A percentile compares a stretch with the other conserved stretches of the same genome.
These are phyloP conservation scores for Pitangus sulphuratus DNA, from an alignment of 2,797 vertebrate genomes.

Conservation along the genomic window DNA sequence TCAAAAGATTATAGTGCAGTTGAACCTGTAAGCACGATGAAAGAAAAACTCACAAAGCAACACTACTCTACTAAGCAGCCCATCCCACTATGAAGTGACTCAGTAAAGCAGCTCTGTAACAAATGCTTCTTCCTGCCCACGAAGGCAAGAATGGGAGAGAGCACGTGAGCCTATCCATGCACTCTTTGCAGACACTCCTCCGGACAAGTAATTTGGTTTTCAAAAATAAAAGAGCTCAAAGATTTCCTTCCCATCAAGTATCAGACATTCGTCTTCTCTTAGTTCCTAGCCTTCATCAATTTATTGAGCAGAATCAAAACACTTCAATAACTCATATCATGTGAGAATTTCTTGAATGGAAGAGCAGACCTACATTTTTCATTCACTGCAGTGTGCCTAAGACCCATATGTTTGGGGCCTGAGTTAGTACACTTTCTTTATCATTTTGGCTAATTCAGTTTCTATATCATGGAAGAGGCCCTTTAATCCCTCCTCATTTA, in stretches of 20 bases:
- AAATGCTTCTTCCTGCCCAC: constrained; percentile 28
- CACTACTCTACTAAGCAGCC: not conserved
- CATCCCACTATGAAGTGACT: constrained; percentile 9
- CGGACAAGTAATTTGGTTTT: not conserved
- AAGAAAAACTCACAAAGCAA: not conserved
- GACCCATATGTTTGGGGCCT: not conserved
- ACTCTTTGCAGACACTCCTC: not conserved
- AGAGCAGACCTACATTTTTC: not conserved
- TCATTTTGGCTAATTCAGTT: not conserved
- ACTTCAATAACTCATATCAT: not conserved
- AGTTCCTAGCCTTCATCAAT: not conserved
- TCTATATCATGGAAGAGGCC: not conserved
- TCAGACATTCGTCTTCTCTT: not conserved
- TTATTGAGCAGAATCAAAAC: not conserved
- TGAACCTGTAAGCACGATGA: not conserved
- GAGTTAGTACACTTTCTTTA: not conserved
- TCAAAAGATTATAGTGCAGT: not conserved
- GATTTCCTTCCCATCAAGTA: not conserved
- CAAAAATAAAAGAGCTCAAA: not conserved
- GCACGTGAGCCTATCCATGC: not conserved
- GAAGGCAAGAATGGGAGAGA: not conserved
- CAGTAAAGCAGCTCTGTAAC: constrained; percentile 28
- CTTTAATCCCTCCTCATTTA: not conserved
- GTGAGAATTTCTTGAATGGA: not conserved
- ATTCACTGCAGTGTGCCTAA: not conserved